Evolutionary conservation across 2,888 invertebrate species (phyloP).

Genomic region (Physocephala rufipes): DNA sequence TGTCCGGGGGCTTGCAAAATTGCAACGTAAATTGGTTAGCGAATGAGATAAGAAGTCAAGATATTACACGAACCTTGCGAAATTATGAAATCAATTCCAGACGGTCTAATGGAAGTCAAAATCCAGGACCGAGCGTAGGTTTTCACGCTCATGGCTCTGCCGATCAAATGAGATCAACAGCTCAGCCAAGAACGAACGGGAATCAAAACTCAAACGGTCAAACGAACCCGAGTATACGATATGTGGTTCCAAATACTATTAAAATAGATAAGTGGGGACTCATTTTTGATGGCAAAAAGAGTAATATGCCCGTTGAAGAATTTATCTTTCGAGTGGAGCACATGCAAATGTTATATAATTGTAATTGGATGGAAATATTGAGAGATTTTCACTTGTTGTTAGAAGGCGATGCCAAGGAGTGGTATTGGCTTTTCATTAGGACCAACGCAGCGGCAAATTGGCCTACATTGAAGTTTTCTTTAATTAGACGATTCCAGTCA

Average conservation of each 20-base stretch:
- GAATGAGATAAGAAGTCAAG: too few relatives aligned
- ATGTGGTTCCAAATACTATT: background rate
- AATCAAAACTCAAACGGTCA: too few relatives aligned
- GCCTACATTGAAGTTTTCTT: background rate
- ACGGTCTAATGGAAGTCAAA: too few relatives aligned
- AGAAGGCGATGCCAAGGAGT: background rate
- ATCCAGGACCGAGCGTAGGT: too few relatives aligned
- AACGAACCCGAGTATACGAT: too few relatives aligned
- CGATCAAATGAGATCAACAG: too few relatives aligned
- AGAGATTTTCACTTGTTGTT: slow-evolving; percentile 4
- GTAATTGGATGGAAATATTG: background rate
- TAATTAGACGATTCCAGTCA: background rate
- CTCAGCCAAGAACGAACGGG: too few relatives aligned
- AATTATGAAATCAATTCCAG: too few relatives aligned
- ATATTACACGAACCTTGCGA: too few relatives aligned
- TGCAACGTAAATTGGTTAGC: too few relatives aligned
- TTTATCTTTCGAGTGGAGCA: slow-evolving; percentile 15
- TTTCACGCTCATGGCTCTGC: background rate
- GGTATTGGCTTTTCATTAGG: slow-evolving; percentile 20
- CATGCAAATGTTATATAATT: background rate
- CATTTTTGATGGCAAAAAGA: background rate
- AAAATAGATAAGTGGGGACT: background rate
- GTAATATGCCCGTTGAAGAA: background rate
- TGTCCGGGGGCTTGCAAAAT: too few relatives aligned
- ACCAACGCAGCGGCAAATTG: background rate